Evolutionary conservation across 1,140 invertebrate genomes (phyloP).

Genomic region (Drosophila dunni): DNA sequence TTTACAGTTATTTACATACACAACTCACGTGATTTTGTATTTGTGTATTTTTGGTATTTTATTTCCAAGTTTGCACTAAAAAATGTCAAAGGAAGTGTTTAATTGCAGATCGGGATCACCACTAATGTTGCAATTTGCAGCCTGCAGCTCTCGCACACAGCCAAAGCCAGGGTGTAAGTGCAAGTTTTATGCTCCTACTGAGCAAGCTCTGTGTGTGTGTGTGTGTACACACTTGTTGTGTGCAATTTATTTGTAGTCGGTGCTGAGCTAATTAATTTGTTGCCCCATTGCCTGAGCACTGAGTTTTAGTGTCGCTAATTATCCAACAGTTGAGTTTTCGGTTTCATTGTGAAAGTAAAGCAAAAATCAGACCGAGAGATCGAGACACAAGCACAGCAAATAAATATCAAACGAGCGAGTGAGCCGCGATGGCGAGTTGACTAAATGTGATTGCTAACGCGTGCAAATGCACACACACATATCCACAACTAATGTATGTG

Average conservation of each 20-base stretch:
- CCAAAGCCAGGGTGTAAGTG: slow-evolving; percentile 1
- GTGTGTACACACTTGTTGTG: slow-evolving; percentile 1
- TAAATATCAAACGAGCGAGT: slow-evolving; percentile 2
- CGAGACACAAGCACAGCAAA: slow-evolving; percentile 14
- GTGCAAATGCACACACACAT: slow-evolving; percentile 6
- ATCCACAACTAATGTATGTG: not conserved
- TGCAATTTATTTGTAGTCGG: slow-evolving; percentile 41
- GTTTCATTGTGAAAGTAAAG: slow-evolving; percentile 64
- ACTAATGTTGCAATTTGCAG: not conserved
- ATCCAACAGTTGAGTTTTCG: slow-evolving; percentile 58
- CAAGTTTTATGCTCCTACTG: not conserved
- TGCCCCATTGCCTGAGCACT: slow-evolving; percentile 53
- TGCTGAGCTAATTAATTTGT: slow-evolving; percentile 62
- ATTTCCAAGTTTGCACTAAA: not conserved
- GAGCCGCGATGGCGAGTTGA: slow-evolving; percentile 39
- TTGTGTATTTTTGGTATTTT: not conserved
- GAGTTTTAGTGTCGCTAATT: slow-evolving; percentile 64
- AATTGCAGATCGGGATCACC: slow-evolving; percentile 3
- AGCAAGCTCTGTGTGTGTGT: not conserved
- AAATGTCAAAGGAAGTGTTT: slow-evolving; percentile 2
- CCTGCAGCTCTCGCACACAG: not conserved
- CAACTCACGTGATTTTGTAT: not conserved
- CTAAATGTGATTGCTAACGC: slow-evolving; percentile 40
- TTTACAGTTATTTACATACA: not conserved
- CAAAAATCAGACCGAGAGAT: slow-evolving; percentile 49